Base-by-base conservation (phyloP, 2,888 invertebrate genomes). In the Hydrotaea cyrtoneurina region DNA sequence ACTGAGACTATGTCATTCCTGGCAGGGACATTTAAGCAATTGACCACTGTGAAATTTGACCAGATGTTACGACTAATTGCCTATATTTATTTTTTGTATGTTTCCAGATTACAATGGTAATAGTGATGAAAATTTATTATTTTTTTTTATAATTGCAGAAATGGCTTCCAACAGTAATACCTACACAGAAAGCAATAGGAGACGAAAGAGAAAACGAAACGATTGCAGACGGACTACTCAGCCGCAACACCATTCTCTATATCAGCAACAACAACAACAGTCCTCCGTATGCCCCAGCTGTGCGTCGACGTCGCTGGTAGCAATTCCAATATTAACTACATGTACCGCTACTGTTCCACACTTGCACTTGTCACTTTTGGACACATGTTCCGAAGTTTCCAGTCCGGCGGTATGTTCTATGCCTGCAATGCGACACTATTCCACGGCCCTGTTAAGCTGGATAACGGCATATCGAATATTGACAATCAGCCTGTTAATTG, bases 401-500 rank as follows among this genome's bases (percentile, higher is more conserved):
- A 57, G 19, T 39, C 59, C 66, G 46, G 11, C 11, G 13, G 26
- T 36, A 55, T 39, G 19, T 11, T 26, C 62, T 19, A 15, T 57
- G 15, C 23, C 66, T 5, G 10, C 21, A 13, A 17, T n/a, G 36
- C 64, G 39, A 64, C 76, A 75, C 64, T 23, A 85, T 86, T 82
- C 83, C 79, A 82, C 86, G 83, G 46, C 80, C 79, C 87, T 90
- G 85, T 84, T 89, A 87, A 87, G 88, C 83, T 87, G 90, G 89
- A 89, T 88, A 87, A 89, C 91, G 87, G 89, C 90, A 87, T 89
- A 90, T 89, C 90, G 90, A 88, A 88, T 92, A 89, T 90, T 91
- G 87, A 90, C 91, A 90, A 90, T 92, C 89, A 89, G 90, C 88
- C 87, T 91, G 87, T 87, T 91, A 88, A 89, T 91, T 89, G 90